phyloP scores from a whole-genome alignment of 2,797 vertebrate genomes.

The Gallinago stenura region DNA sequence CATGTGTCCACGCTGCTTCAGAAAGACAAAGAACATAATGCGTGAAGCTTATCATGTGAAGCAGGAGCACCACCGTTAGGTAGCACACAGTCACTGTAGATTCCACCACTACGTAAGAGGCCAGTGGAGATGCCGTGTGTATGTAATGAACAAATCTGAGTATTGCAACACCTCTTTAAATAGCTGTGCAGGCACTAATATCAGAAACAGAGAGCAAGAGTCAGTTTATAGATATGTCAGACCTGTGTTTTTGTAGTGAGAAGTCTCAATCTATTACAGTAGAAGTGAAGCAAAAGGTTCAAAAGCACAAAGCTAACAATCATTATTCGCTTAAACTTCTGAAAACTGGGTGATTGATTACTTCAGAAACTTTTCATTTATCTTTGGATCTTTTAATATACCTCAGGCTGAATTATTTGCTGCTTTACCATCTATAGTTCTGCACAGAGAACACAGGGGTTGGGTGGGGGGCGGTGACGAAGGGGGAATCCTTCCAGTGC shows the following conservation, averaged over 20 bases:
- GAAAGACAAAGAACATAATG: neutral
- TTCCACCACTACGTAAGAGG: neutral
- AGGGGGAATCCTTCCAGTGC: neutral
- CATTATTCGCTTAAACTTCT: neutral
- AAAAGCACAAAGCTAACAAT: neutral
- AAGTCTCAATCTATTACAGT: neutral
- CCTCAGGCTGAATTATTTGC: neutral
- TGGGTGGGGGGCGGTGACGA: too few relatives aligned
- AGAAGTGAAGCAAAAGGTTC: neutral
- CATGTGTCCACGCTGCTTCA: neutral
- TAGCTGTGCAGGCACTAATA: neutral
- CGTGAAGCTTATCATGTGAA: neutral
- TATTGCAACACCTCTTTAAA: neutral
- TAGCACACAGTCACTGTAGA: neutral
- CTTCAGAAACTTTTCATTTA: neutral
- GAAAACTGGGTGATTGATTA: neutral
- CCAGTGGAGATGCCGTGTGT: neutral
- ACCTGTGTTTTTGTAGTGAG: neutral
- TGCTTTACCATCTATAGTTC: neutral
- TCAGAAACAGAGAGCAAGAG: neutral
- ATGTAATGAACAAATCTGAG: neutral
- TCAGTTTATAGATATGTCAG: neutral
- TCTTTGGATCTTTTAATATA: neutral
- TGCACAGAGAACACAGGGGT: neutral
- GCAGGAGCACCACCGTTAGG: slow-evolving; percentile 52